A percentile compares a stretch with the other conserved stretches of the same genome.
These are phyloP conservation scores for Pogona vitticeps DNA, from an alignment of 2,113 vertebrate genomes.

Conservation along the genomic window DNA sequence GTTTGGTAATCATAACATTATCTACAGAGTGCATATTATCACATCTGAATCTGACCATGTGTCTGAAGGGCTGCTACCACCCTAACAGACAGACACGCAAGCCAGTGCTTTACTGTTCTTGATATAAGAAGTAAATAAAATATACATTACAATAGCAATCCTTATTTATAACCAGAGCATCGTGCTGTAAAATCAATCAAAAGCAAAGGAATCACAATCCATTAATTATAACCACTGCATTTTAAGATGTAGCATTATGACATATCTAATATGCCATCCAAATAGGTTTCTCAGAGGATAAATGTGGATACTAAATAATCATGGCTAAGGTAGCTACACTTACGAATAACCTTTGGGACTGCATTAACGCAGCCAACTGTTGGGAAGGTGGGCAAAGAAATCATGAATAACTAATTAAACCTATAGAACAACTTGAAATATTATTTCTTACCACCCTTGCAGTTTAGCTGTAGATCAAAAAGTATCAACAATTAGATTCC, in stretches of 20 bases:
- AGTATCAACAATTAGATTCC: background rate
- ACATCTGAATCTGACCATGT: constrained; percentile 13
- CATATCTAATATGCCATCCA: constrained; percentile 57
- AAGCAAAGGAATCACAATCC: constrained; percentile 48
- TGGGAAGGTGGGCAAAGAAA: too few relatives aligned
- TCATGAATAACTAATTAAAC: background rate
- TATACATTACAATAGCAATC: constrained; percentile 25
- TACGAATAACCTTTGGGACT: constrained; percentile 48
- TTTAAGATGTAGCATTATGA: constrained; percentile 48
- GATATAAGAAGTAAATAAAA: background rate
- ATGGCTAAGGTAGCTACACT: constrained; percentile 5
- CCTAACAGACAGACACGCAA: constrained; percentile 20
- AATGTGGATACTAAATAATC: constrained; percentile 52
- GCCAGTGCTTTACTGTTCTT: constrained; percentile 5
- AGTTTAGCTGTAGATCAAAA: constrained; percentile 9
- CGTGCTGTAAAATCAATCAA: constrained; percentile 52
- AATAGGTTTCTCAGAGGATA: constrained; percentile 40
- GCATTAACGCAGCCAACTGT: background rate
- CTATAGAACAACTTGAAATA: background rate
- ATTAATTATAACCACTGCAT: constrained; percentile 49
- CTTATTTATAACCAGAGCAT: constrained; percentile 49
- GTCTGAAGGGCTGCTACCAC: constrained; percentile 22
- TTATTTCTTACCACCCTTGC: background rate
- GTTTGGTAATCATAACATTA: background rate
- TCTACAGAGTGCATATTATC: constrained; percentile 12